Evolutionary conservation across 2,888 invertebrate species (phyloP), one percentile per base, ranked within the genome.

Genomic region (Epinotia brunnichana): DNA sequence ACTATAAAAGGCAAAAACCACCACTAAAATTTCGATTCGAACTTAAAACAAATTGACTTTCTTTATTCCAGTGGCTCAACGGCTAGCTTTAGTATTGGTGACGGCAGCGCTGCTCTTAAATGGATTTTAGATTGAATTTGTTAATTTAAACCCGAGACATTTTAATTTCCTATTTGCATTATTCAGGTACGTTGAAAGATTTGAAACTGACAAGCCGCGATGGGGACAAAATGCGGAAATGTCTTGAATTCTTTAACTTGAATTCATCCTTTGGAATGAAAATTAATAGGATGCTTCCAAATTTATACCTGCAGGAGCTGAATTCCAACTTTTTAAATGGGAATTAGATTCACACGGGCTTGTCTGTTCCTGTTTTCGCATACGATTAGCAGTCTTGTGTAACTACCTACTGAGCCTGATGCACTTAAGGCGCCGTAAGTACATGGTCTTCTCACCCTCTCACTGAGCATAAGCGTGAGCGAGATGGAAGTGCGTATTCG

Each of bases 91-190:
- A 29, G 71, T 67, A 56, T 67, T 51, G 67, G 44, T 3, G 72
- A 35, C 54, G 67, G 29, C 54, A 13, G 2, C 67, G 48, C 7
- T 15, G 67, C 17, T 51, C 29, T 56, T 69, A 57, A 70, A 63
- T 63, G 63, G 68, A 69, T 62, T 73, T 69, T 63, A 62, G 68
- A 73, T 73, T 68, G 73, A 69, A 73, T 69, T 69, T 59, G 68
- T 62, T 73, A 69, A 73, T 73, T 73, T 62, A 73, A 73, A 63
- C 39, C 41, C 51, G 57, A 62, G 63, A 69, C 57, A 73, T 62
- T 73, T 68, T 69, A 68, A 69, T 73, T 69, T 73, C 57, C 68
- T 69, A 69, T 73, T 69, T 69, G 68, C 68, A 73, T 73, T 73
- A 69, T 69, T 68, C 73, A 69, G 73, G 73, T 73, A 63, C 68